Evolutionary conservation across 2,797 vertebrate species (phyloP), one percentile per base, ranked within the genome.

Genomic region (Paramormyrops hopkinsi): DNA sequence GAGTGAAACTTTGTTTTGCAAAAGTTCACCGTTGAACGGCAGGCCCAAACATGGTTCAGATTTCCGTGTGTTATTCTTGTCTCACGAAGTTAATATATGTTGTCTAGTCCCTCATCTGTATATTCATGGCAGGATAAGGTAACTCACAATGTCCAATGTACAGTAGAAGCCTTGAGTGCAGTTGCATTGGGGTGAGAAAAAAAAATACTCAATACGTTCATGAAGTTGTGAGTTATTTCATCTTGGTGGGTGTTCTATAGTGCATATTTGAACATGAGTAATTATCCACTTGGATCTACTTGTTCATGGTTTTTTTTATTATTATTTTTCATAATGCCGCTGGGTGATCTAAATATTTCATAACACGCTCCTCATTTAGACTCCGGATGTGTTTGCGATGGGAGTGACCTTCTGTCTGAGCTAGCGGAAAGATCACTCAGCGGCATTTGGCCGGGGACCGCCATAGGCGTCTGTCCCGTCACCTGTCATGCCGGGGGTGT

Each of bases 281-380:
- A 44, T 29, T 89, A 86, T 89, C 91, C 90, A 90, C 88, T 92
- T 95, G 95, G 93, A 95, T 95, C 95, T 95, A 93, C 95, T 95
- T 94, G 46, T 90, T 82, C 89, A 89, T 90, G 89, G 92, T 91
- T 87, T 85, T 87, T 85, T 76, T 19, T 17, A 41, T 76, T 44
- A 41, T 76, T 76, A 41, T 79, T 48, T 83, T 84, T 84, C 9
- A 22, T 50, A 93, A 92, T 92, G 90, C 90, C 91, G 90, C 90
- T 92, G 93, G 91, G 91, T 92, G 88, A 89, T 90, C 29, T 82
- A 50, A 76, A 17, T 37, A 12, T 37, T 51, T 14, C 73, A 90
- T 3, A 84, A 19, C 17, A 46, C 4, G 37, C 33, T 79, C 22
- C 73, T 79, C 73, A 44, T 79, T 41, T 19, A 79, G 33, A 41